Evolutionary conservation across 2,888 invertebrate genomes (phyloP).

Genomic region (Drosophila picticornis): DNA sequence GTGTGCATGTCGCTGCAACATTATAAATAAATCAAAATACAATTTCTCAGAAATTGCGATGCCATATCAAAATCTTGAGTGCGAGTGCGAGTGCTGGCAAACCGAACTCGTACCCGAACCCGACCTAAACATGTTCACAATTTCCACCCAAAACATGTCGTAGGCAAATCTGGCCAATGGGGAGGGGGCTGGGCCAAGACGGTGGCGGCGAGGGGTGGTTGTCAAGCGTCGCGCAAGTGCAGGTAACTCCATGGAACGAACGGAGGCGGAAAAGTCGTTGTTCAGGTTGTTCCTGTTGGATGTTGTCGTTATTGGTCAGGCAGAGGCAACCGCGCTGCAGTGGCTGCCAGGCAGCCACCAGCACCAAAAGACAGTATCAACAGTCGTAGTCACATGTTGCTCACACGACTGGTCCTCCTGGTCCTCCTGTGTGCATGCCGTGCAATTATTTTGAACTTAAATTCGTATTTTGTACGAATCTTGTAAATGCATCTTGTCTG

Average conservation of each 20-base stretch:
- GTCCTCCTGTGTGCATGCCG: conserved; percentile 72
- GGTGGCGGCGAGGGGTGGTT: conserved; percentile 14
- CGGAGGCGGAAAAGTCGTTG: conserved; percentile 80
- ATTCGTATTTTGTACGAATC: conserved; percentile 82
- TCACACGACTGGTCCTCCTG: conserved; percentile 64
- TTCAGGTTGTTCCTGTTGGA: conserved; percentile 71
- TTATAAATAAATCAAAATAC: conserved; percentile 84
- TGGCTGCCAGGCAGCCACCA: conserved; percentile 17
- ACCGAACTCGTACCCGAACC: conserved; percentile 1
- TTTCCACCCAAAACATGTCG: conserved; percentile 80
- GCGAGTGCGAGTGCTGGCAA: conserved; percentile 33
- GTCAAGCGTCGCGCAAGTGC: conserved; percentile 25
- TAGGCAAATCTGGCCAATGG: conserved; percentile 49
- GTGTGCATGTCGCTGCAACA: conserved; percentile 83
- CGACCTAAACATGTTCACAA: conserved; percentile 60
- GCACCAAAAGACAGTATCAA: neutral
- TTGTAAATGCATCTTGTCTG: conserved; percentile 79
- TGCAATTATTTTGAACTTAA: conserved; percentile 83
- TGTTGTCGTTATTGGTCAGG: conserved; percentile 65
- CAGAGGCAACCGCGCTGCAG: conserved; percentile 21
- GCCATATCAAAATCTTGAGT: conserved; percentile 80
- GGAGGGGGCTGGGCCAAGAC: conserved; percentile 30
- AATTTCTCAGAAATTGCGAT: conserved; percentile 83
- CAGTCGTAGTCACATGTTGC: conserved; percentile 47
- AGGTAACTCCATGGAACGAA: conserved; percentile 30